Percentiles rank a stretch among this genome's conserved stretches.
Conservation (phyloP, 1,140 invertebrate genomes). For the Drosophila setifemur region DNA sequence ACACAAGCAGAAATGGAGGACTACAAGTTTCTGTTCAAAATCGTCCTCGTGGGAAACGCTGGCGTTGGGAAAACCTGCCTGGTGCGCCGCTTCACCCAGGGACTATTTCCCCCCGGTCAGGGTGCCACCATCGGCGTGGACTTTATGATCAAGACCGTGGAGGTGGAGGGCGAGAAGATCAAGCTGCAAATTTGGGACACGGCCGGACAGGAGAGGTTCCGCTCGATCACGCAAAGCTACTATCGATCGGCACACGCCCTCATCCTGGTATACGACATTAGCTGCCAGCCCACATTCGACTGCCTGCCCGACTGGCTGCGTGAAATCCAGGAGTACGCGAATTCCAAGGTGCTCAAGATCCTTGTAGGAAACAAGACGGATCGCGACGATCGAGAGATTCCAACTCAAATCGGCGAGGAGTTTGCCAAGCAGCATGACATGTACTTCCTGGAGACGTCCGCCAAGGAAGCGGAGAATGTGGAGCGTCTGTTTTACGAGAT, state of each 20-base stretch:
- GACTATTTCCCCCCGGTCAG: slow-evolving; percentile 97
- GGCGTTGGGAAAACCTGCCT: slow-evolving; percentile 97
- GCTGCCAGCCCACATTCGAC: slow-evolving; percentile 98
- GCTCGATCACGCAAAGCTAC: slow-evolving; percentile 97
- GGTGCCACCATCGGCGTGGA: slow-evolving; percentile 99
- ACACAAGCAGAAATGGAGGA: slow-evolving; percentile 92
- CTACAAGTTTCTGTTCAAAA: slow-evolving; percentile 99
- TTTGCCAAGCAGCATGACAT: slow-evolving; percentile 97
- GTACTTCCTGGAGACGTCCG: slow-evolving; percentile 99
- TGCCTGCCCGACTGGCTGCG: slow-evolving; percentile 96
- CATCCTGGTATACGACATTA: slow-evolving; percentile 98
- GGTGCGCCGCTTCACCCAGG: slow-evolving; percentile 94
- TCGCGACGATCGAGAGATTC: slow-evolving; percentile 96
- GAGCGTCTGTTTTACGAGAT: slow-evolving; percentile 98
- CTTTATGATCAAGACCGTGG: slow-evolving; percentile 99
- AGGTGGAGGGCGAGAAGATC: slow-evolving; percentile 99
- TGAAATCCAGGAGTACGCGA: slow-evolving; percentile 98
- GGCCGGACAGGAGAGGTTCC: slow-evolving; percentile 94
- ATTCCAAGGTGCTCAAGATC: slow-evolving; percentile 95
- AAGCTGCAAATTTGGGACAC: slow-evolving; percentile 99
- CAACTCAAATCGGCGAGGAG: slow-evolving; percentile 96
- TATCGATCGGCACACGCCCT: slow-evolving; percentile 98
- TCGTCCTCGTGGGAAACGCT: slow-evolving; percentile 96
- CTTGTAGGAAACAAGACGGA: slow-evolving; percentile 98
- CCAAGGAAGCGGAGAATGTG: slow-evolving; percentile 98